phyloP scores from a whole-genome alignment of 2,113 vertebrate genomes.

The Willisornis vidua region DNA sequence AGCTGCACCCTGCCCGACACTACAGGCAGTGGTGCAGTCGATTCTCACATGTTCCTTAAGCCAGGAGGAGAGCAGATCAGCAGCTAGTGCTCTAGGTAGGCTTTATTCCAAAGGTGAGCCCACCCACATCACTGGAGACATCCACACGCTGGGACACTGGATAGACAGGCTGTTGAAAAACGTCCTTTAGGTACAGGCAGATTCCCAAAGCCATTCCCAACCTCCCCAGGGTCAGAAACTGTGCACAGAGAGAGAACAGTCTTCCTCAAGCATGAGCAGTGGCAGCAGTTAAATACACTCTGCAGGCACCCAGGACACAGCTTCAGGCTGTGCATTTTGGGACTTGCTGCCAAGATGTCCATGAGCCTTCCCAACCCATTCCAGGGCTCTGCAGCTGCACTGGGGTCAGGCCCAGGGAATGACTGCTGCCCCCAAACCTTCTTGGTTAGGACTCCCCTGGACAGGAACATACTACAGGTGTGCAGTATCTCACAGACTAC shows the following conservation, averaged over 20 bases:
- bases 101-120: constrained; percentile 33
- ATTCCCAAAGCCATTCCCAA: neutral
- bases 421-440: neutral
- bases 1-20: neutral
- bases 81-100: constrained; percentile 11
- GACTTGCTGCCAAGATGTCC: neutral
- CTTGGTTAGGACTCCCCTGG: neutral
- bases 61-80: constrained; percentile 31
- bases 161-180: constrained; percentile 28
- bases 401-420: neutral
- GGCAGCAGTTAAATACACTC: neutral
- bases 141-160: neutral
- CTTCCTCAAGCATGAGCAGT: neutral
- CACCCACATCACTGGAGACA: constrained; percentile 22
- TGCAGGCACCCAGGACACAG: neutral
- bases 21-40: neutral
- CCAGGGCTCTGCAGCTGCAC: neutral
- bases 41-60: constrained; percentile 44
- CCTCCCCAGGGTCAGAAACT: neutral
- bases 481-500: neutral
- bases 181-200: neutral
- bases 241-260: neutral
- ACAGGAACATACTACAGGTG: neutral
- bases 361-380: neutral
- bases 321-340: neutral